Evolutionary conservation across 2,113 vertebrate genomes (phyloP), one percentile per base, ranked within the genome.

Genomic region (Anguilla japonica): DNA sequence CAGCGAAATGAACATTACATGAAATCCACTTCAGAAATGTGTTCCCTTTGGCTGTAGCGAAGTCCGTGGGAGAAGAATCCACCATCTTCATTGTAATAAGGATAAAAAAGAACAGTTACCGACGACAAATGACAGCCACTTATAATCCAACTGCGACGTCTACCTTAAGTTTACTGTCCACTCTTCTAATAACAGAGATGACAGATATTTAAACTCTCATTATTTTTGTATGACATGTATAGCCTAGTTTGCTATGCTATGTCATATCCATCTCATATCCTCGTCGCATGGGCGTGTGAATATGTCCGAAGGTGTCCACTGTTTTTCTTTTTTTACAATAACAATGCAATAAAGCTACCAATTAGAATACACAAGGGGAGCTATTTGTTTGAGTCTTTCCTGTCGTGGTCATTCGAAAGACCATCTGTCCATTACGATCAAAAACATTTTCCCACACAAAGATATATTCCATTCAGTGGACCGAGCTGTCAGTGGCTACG

Each of bases 401-500:
- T 11, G 82, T 85, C n/a, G 83, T 50, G 88, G 60, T 90, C 89
- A 89, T 85, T 81, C 90, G 85, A 87, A 88, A 81, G 84, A 87
- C 86, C 85, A 79, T 81, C 86, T 78, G 41, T 90, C 89, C 88
- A 29, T 87, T 82, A 86, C 39, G 39, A 83, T 87, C 89, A 87
- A 85, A 83, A 43, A 34, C 83, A 75, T 89, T 82, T 83, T 89
- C 84, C 88, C 78, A 82, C 84, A 88, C 85, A 86, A 79, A 75
- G 87, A 89, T 84, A 88, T 89, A 87, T 86, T 87, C 90, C 92
- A 93, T 93, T 91, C 89, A 89, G 88, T 89, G 88, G 87, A 87
- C 84, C 88, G 89, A 90, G 93, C 95, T 96, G 95, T 96, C 96
- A 96, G 91, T 90, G 93, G 92, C 92, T 89, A 67, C 87, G 89